Percentiles rank a stretch among this genome's conserved stretches.
Evolutionary conservation across 2,113 vertebrate species (phyloP).

Genomic region (Mirza zaza): DNA sequence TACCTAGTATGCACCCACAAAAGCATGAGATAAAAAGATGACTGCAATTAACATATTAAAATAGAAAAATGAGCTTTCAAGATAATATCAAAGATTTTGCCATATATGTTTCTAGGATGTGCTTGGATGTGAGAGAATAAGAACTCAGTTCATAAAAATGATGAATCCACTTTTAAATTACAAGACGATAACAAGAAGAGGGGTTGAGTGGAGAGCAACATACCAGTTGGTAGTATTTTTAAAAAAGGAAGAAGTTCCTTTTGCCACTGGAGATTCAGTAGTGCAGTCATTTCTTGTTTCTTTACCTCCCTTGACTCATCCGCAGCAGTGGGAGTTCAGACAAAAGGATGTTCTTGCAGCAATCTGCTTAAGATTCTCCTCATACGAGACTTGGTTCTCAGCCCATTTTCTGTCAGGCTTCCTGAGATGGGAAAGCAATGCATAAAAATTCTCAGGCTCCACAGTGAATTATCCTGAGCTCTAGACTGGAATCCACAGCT

Average conservation of each 20-base stretch:
- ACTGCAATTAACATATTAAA: background rate
- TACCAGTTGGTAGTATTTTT: background rate
- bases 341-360: constrained; percentile 47
- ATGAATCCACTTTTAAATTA: background rate
- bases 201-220: background rate
- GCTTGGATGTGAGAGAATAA: background rate
- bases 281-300: constrained; percentile 11
- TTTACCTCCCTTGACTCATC: constrained; percentile 38
- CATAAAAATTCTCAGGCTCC: constrained; percentile 48
- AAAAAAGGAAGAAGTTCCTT: background rate
- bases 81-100: background rate
- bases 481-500: constrained; percentile 53
- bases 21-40: background rate
- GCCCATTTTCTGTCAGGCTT: constrained; percentile 73
- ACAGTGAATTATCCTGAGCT: constrained; percentile 41
- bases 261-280: background rate
- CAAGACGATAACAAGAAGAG: background rate
- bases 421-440: constrained; percentile 55
- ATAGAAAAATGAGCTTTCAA: background rate
- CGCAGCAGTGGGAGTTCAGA: constrained; percentile 30
- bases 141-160: background rate
- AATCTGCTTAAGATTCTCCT: constrained; percentile 61
- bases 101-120: background rate
- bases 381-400: constrained; percentile 42
- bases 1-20: background rate